Evolutionary conservation across 1,140 invertebrate species (phyloP).

Genomic region (Eciton burchellii): DNA sequence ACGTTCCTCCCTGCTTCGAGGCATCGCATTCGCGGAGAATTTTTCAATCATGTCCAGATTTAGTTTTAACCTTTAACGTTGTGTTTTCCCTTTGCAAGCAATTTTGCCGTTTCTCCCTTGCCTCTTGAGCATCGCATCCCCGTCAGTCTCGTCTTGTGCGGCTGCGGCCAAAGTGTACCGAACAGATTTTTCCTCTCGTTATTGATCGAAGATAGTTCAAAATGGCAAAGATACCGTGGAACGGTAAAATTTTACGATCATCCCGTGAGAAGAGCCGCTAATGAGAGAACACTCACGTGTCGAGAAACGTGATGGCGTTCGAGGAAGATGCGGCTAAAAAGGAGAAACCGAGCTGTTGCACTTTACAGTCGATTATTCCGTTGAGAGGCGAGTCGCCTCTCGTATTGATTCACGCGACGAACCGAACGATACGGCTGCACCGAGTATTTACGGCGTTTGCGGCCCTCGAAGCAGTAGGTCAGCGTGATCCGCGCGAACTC

Average conservation of each 20-base stretch:
- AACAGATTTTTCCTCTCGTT: no score
- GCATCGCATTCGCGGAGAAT: no score
- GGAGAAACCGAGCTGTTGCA: slow-evolving; percentile 2
- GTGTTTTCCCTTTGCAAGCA: no score
- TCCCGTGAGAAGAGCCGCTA: neutral
- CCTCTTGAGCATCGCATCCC: no score
- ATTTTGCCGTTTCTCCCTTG: no score
- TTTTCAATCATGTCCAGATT: no score
- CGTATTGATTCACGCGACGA: slow-evolving; percentile 68
- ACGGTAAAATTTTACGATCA: neutral
- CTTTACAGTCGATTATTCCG: slow-evolving; percentile 36
- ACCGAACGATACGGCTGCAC: slow-evolving; percentile 46
- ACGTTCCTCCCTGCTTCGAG: no score
- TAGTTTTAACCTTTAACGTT: no score
- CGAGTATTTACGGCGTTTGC: slow-evolving; percentile 63
- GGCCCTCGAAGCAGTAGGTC: slow-evolving; percentile 74
- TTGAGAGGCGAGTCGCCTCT: slow-evolving; percentile 29
- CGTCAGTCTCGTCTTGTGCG: no score
- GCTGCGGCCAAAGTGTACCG: no score
- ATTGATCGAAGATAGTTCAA: slow-evolving; percentile 9
- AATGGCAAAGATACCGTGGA: slow-evolving; percentile 25
- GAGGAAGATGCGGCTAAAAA: neutral
- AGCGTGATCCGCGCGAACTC: slow-evolving; percentile 74
- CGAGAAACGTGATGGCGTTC: neutral
- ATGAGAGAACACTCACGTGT: slow-evolving; percentile 36